Conservation (phyloP, 1,140 invertebrate genomes). For the Eumeta japonica region DNA sequence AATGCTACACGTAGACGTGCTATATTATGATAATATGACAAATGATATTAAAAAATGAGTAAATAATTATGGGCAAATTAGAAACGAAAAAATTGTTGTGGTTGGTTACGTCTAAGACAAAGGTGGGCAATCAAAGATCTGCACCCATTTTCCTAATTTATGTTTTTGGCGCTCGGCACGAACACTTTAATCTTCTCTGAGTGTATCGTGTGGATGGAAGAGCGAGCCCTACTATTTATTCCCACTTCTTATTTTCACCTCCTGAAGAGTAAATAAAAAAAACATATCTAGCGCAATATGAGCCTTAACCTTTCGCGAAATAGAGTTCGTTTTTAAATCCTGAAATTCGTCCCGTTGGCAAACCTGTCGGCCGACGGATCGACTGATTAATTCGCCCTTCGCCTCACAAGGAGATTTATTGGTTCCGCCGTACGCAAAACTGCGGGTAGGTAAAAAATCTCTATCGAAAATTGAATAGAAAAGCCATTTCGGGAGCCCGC, state of each 20-base stretch:
- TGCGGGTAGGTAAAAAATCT: conserved; percentile 56
- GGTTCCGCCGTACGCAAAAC: conserved; percentile 55
- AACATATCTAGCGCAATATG: conserved; percentile 9
- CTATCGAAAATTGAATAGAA: conserved; percentile 59
- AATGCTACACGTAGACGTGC: too few species aligned
- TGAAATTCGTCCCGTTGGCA: conserved; percentile 18
- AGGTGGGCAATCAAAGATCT: background rate
- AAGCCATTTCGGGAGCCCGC: conserved; percentile 48
- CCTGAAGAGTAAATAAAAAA: conserved; percentile 39
- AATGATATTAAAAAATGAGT: too few species aligned
- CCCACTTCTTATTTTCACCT: conserved; percentile 53
- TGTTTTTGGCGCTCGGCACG: conserved; percentile 31
- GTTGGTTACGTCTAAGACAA: too few species aligned
- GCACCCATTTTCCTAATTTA: conserved; percentile 38
- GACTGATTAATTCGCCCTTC: conserved; percentile 53
- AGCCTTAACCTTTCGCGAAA: background rate
- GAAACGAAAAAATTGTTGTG: too few species aligned
- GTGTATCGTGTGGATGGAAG: conserved; percentile 48
- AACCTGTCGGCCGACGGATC: conserved; percentile 40
- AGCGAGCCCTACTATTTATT: conserved; percentile 50
- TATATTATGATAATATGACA: too few species aligned
- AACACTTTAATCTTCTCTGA: conserved; percentile 51
- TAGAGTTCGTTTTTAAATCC: conserved; percentile 2
- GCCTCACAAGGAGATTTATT: conserved; percentile 55
- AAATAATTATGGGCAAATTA: too few species aligned